Base-by-base conservation (phyloP, 92 coral and sea anemone genomes). In the Isaurus tuberculatus region DNA sequence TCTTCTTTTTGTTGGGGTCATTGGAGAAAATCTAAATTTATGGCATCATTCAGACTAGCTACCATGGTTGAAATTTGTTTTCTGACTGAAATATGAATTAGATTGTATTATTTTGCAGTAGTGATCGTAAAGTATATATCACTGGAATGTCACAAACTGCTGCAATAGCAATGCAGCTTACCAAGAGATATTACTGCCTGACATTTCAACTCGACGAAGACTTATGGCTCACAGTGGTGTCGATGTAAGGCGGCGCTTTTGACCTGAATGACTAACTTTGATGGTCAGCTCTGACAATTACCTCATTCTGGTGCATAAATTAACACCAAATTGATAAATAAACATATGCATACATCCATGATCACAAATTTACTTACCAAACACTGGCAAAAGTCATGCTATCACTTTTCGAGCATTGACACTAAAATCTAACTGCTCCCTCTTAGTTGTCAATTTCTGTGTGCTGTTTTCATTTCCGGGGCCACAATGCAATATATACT, bases 51-150 rank as follows among this genome's bases (percentile, higher is more conserved):
- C 57, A 70, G 75, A 70, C 33, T 8, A 13, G 58, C 23, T 72
- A 60, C 19, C 60, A 16, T 72, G 37, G 60, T 72, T 72, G 78
- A 44, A 40, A 42, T 42, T 71, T 71, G 77, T n/a, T 29, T 53
- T 53, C 58, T 71, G 60, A 22, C 57, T 71, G 60, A 43, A 72
- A 25, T 25, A 71, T 71, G 7, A 42, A 72, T 43, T 72, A 42
- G 42, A 25, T 72, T 42, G 36, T 72, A 11, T 72, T 44, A 27
- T 72, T 72, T 23, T 72, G 64, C 63, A 72, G 37, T 46, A 46
- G 79, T 72, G 63, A 46, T 28, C 23, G 40, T 46, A 63, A 72
- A 72, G 79, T 72, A 46, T 60, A 72, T 72, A 46, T 72, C 79
- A 72, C 79, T 44, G 79, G 53, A 46, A 46, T 11, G 16, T 11